Evolutionary conservation across 2,113 vertebrate species (phyloP).

Genomic region (Cyrtonyx montezumae): DNA sequence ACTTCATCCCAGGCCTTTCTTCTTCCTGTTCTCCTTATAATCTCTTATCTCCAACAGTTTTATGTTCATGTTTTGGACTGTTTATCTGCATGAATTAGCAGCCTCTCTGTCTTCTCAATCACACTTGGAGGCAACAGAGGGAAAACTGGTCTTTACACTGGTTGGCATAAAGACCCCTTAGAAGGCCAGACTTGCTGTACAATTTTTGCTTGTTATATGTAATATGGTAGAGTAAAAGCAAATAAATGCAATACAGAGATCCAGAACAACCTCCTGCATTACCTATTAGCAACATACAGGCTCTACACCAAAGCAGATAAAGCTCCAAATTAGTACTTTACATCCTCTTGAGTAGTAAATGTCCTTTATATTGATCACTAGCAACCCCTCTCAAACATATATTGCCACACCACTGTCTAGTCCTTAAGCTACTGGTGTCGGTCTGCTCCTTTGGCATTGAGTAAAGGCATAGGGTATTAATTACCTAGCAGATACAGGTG

Average conservation of each 20-base stretch:
- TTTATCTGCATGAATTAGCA: background rate
- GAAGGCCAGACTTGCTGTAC: background rate
- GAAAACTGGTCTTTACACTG: background rate
- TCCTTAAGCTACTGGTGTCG: background rate
- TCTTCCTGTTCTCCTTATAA: background rate
- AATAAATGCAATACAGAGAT: background rate
- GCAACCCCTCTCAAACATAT: background rate
- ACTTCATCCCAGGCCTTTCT: background rate
- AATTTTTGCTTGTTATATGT: too few species aligned
- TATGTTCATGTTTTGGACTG: background rate
- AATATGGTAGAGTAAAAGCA: background rate
- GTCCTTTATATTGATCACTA: rapidly evolving
- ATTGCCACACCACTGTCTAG: rapidly evolving
- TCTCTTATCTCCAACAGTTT: background rate
- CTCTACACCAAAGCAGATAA: background rate
- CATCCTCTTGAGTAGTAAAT: background rate
- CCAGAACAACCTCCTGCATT: rapidly evolving
- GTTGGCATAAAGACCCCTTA: background rate
- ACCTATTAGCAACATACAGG: background rate
- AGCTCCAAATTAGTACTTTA: background rate
- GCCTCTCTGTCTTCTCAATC: background rate
- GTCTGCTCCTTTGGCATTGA: background rate
- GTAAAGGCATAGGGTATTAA: background rate
- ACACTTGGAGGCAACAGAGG: background rate
- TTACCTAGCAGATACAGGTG: background rate